Percentiles rank a stretch among this genome's conserved stretches.
phyloP scores from a whole-genome alignment of 2,113 vertebrate genomes.

The Pongo pygmaeus region DNA sequence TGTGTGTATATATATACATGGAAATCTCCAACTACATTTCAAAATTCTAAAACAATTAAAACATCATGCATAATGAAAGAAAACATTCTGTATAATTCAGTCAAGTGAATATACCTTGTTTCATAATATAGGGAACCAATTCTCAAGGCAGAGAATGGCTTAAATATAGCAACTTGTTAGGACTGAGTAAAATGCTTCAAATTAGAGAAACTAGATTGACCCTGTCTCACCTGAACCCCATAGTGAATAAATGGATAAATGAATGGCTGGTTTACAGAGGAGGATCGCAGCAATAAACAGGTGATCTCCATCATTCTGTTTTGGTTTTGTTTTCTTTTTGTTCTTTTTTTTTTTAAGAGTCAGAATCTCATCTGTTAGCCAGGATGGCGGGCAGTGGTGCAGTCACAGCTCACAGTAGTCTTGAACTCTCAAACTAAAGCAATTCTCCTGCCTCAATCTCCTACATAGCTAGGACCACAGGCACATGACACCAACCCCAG shows the following conservation, averaged over 20 bases:
- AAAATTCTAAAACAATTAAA: background rate
- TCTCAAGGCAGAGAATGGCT: no score
- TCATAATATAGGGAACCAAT: background rate
- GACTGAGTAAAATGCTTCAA: background rate
- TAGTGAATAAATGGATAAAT: rapidly evolving
- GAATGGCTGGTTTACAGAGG: background rate
- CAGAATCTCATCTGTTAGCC: no score
- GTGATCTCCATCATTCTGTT: background rate
- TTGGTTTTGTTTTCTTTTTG: background rate
- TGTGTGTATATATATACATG: background rate
- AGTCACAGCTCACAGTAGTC: no score
- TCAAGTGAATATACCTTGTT: background rate
- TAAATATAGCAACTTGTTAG: no score
- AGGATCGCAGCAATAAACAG: background rate
- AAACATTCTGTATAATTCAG: no score
- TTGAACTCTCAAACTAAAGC: no score
- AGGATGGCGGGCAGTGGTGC: no score
- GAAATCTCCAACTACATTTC: background rate
- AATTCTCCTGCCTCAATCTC: no score
- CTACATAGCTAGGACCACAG: no score
- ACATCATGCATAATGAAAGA: no score
- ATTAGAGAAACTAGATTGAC: background rate
- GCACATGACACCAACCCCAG: no score
- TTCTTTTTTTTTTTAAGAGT: no score
- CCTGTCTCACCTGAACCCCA: background rate